Base-by-base conservation (phyloP, 2,113 vertebrate genomes). In the Poeciliopsis occidentalis region DNA sequence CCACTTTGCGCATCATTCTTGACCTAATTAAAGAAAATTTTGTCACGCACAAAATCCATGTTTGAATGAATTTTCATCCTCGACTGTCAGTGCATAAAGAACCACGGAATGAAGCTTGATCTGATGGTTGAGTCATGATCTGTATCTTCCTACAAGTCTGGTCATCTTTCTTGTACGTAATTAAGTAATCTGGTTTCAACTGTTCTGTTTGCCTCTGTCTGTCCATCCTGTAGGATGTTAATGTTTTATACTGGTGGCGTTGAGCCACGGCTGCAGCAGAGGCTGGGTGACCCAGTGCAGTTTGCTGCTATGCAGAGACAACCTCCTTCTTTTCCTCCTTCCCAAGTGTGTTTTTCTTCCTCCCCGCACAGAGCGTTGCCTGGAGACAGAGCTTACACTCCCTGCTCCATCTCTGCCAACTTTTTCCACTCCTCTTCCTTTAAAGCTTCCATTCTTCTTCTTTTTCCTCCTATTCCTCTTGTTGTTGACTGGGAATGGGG, bases 301-400 rank as follows among this genome's bases (percentile, higher is more conserved):
- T 92, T 92, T 94, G 91, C 93, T 93, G 93, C 92, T 95, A 93
- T 94, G 92, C 92, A 93, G 92, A 91, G 89, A 88, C 92, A 84
- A 67, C 80, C 76, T 80, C 39, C 73, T 51, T 72, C 83, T 67
- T 66, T 71, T 61, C 57, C 78, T 80, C 83, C 81, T 62, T 76
- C 62, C 83, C 70, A 69, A 88, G 72, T 81, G 81, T 80, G 65
- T 75, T 76, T 72, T 76, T 76, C 80, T 80, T 66, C 76, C 75
- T 85, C 82, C 73, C 69, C 74, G 80, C 75, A 69, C 83, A 87
- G 76, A 81, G 79, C 47, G 84, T 90, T 88, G 84, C 86, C 86
- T 64, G 32, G 88, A 91, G 87, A 88, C 88, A 17, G 77, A 81
- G 85, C 84, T 90, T 73, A 63, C 61, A 80, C 77, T 85, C 78